These are phyloP conservation scores for Ctena decussata DNA, from an alignment of 2,888 invertebrate species.

Conservation along the genomic window DNA sequence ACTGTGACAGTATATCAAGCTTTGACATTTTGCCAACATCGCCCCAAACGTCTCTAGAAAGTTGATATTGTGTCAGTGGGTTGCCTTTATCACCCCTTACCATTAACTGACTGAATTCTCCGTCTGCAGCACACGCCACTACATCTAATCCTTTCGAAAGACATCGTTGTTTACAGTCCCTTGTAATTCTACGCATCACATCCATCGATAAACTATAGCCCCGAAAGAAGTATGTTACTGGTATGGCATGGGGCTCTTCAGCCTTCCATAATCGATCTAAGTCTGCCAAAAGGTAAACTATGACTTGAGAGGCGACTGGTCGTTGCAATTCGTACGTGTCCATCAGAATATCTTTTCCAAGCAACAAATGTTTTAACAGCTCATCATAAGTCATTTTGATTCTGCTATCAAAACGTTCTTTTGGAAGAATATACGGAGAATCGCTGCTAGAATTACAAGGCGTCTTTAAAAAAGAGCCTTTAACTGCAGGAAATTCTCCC, in stretches of 20 bases:
- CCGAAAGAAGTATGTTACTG: slow-evolving; percentile 38
- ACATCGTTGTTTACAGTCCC: slow-evolving; percentile 10
- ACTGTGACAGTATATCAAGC: background rate
- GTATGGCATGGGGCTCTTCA: slow-evolving; percentile 42
- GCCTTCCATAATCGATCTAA: slow-evolving; percentile 46
- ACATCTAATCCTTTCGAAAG: slow-evolving; percentile 16
- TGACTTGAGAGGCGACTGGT: slow-evolving; percentile 30
- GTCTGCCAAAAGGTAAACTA: slow-evolving; percentile 37
- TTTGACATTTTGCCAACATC: background rate
- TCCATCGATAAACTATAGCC: slow-evolving; percentile 45
- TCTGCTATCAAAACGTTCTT: background rate
- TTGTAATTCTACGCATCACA: slow-evolving; percentile 19
- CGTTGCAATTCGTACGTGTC: slow-evolving; percentile 37
- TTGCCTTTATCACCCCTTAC: background rate
- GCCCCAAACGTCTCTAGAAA: slow-evolving; percentile 37
- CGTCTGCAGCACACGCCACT: slow-evolving; percentile 16
- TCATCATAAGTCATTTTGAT: slow-evolving; percentile 9
- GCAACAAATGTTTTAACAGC: background rate
- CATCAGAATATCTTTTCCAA: slow-evolving; percentile 2
- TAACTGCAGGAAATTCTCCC: slow-evolving; percentile 34
- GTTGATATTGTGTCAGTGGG: slow-evolving; percentile 32
- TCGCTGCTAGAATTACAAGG: background rate
- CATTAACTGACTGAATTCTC: slow-evolving; percentile 28
- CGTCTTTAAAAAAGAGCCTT: background rate
- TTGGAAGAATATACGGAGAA: background rate